Base-by-base conservation (phyloP, 2,888 invertebrate genomes). In the Tortrix viridana region DNA sequence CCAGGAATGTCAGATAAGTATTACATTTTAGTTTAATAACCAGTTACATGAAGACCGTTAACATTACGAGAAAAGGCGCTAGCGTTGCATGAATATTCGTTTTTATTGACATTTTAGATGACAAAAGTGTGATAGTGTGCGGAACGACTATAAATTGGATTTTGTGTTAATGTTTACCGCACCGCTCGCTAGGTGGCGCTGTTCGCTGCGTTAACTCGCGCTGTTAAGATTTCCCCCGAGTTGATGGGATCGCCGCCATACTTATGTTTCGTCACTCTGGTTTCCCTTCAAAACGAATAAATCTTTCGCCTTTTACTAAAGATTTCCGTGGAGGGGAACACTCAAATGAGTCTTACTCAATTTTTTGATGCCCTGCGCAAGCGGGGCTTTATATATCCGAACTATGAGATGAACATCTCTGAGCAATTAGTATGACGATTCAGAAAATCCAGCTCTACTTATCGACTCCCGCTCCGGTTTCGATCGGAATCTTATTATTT, bases 261-360 rank as follows among this genome's bases (percentile, higher is more conserved):
- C 37, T 3, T 0, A 3, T 12, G 0, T 0, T 16, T 2, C 23
- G 58, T 48, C 32, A 89, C 94, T 94, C 93, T 93, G 93, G 94
- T 92, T 93, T 94, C 93, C 92, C 93, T 94, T 93, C 94, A 94
- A 85, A 84, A 92, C 94, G 94, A 82, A 94, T 92, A 95, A 94
- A 95, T 94, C 95, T 95, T 95, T 95, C 95, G 95, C 95, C 95
- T 95, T 95, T 95, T 95, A 95, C 95, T 95, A 95, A 95, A 95
- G 94, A 95, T 95, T 95, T 94, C 94, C 94, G 94, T 94, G 94
- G 94, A 94, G 94, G 93, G 94, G 94, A 90, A 92, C 94, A 94
- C 93, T 92, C 93, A 93, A 94, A 95, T 94, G 95, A 94, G 94
- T 94, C 94, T 94, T 72, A 61, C 46, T 20, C 53, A 20, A 49